Conservation (phyloP, 2,797 vertebrate species). For the Vespertilio murinus region DNA sequence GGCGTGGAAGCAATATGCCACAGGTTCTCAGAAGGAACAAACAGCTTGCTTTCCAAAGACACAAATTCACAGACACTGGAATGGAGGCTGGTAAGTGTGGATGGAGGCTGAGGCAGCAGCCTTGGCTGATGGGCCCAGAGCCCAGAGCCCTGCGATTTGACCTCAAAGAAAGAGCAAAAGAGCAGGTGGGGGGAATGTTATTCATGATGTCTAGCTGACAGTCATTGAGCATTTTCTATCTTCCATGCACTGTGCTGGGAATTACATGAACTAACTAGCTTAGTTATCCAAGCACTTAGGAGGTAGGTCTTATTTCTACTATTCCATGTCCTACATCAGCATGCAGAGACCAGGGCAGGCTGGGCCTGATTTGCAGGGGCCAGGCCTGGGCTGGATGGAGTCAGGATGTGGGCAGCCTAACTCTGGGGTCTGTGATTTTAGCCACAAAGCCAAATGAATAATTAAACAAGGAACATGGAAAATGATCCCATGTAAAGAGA, state of each 20-base stretch:
- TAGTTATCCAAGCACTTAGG: neutral
- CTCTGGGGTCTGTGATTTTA: neutral
- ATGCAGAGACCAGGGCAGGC: neutral
- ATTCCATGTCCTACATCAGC: neutral
- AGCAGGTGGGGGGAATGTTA: too few species aligned
- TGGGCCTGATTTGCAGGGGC: neutral
- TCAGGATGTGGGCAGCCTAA: accelerated
- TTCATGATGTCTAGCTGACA: neutral
- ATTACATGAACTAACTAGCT: neutral
- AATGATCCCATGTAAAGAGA: neutral
- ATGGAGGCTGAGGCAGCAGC: neutral
- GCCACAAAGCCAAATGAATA: neutral
- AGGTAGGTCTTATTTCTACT: neutral
- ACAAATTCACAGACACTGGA: neutral
- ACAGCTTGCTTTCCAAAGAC: neutral
- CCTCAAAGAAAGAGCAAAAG: neutral
- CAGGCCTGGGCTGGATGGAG: neutral
- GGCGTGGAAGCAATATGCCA: neutral
- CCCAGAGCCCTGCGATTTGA: neutral
- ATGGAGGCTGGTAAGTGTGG: neutral
- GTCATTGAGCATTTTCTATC: neutral
- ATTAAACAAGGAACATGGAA: neutral
- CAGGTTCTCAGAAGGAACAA: neutral
- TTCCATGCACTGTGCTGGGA: neutral
- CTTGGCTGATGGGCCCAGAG: neutral